Evolutionary conservation across 2,888 invertebrate genomes (phyloP).

Genomic region (Anthophora plumipes): DNA sequence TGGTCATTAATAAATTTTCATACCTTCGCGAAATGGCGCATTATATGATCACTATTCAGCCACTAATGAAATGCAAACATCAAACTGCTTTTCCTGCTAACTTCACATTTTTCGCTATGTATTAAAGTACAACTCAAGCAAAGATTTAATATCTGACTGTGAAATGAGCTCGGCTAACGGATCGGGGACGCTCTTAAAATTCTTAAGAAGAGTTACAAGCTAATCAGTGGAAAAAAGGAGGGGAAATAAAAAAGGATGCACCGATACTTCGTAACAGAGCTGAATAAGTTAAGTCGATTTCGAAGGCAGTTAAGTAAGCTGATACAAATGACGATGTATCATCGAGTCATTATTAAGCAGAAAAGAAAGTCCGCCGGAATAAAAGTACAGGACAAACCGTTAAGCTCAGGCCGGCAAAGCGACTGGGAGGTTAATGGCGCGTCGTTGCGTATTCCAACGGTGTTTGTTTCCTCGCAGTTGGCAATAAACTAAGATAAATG

Average conservation of each 20-base stretch:
- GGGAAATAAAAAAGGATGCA: neutral
- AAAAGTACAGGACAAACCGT: slow-evolving; percentile 73
- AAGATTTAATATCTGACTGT: no score
- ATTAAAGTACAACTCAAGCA: no score
- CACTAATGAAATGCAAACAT: no score
- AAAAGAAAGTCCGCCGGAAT: slow-evolving; percentile 46
- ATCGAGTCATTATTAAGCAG: slow-evolving; percentile 61
- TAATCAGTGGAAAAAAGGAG: no score
- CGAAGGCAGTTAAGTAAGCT: slow-evolving; percentile 22
- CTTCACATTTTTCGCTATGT: no score
- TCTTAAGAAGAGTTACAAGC: no score
- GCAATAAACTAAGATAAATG: slow-evolving; percentile 83
- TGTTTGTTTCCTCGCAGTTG: slow-evolving; percentile 82
- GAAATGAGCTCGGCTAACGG: no score
- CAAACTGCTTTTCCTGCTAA: no score
- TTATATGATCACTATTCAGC: no score
- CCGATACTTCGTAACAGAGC: neutral
- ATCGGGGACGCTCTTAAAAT: no score
- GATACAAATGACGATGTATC: slow-evolving; percentile 63
- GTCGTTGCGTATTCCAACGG: slow-evolving; percentile 82
- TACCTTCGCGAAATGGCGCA: no score
- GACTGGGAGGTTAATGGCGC: slow-evolving; percentile 81
- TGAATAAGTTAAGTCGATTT: neutral
- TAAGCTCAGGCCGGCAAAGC: slow-evolving; percentile 76
- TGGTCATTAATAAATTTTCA: no score